Evolutionary conservation across 2,797 vertebrate species (phyloP), one percentile per base, ranked within the genome.

Genomic region (Columba guinea): DNA sequence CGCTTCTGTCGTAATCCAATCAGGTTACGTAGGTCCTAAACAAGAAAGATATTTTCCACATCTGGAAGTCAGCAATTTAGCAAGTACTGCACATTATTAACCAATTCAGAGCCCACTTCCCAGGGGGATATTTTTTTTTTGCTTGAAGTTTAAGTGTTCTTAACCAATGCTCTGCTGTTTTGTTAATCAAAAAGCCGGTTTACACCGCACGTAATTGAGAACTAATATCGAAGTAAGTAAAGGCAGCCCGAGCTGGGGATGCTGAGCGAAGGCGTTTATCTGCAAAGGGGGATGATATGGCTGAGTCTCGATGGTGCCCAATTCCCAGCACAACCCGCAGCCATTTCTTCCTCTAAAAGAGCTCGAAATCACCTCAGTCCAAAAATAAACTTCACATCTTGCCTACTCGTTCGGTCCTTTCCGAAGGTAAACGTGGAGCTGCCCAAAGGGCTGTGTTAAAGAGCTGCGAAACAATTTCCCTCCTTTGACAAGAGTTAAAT

Each of bases 31-130:
- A 98, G 98, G 95, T 97, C 97, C 98, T 97, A 97, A 98, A 98
- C 97, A 98, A 98, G 97, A 98, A 97, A 98, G 98, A 98, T 98
- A 98, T 98, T 98, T 97, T 97, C 97, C 98, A 98, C 98, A 98
- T 98, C 98, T 98, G 98, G 98, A 98, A 98, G 98, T 98, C 97
- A 98, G 98, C 98, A 98, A 98, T 98, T 98, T 98, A 98, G 97
- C 97, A 97, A 98, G 98, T 97, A 98, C 97, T 98, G 98, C 97
- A 98, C 98, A 98, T 98, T 98, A 98, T 98, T 98, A 98, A 98
- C 98, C 98, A 98, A 98, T 98, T 98, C 97, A 97, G 97, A 98
- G 95, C 96, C 97, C 97, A 68, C 96, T 97, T 98, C 98, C 98
- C 98, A 97, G 88, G 98, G 98, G 98, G 98, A 97, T 97, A 97